These are phyloP conservation scores for Tortricodes alternella DNA, from an alignment of 2,888 invertebrate species.

Conservation along the genomic window DNA sequence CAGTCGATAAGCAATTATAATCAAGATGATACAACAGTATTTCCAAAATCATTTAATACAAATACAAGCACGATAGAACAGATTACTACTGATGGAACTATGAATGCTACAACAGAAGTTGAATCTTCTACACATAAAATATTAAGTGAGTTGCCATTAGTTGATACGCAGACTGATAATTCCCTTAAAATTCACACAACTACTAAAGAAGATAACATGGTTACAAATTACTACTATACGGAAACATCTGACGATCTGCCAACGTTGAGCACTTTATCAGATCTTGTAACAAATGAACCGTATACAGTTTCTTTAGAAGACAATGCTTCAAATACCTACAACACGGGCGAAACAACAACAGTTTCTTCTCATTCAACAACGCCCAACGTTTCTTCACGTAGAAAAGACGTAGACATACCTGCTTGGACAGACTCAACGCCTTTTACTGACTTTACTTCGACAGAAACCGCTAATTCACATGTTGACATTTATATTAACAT, in stretches of 20 bases:
- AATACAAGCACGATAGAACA: no score
- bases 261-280: neutral
- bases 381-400: constrained; percentile 67
- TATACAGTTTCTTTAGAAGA: neutral
- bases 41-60: no score
- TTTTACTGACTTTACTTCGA: constrained; percentile 65
- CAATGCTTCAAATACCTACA: neutral
- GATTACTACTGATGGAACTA: no score
- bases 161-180: neutral
- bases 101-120: no score
- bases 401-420: constrained; percentile 71
- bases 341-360: constrained; percentile 3
- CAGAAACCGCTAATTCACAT: constrained; percentile 49
- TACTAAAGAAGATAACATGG: neutral
- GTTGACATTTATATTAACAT: constrained; percentile 54
- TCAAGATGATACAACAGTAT: no score
- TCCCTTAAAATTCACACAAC: neutral
- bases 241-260: neutral
- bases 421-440: constrained; percentile 73
- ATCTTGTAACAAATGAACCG: neutral
- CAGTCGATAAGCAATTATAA: no score
- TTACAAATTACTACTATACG: neutral
- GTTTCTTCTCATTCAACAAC: constrained; percentile 50
- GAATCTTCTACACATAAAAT: neutral
- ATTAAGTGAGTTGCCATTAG: neutral